phyloP scores from a whole-genome alignment of 2,888 invertebrate genomes.

The Macrophya alboannulata region DNA sequence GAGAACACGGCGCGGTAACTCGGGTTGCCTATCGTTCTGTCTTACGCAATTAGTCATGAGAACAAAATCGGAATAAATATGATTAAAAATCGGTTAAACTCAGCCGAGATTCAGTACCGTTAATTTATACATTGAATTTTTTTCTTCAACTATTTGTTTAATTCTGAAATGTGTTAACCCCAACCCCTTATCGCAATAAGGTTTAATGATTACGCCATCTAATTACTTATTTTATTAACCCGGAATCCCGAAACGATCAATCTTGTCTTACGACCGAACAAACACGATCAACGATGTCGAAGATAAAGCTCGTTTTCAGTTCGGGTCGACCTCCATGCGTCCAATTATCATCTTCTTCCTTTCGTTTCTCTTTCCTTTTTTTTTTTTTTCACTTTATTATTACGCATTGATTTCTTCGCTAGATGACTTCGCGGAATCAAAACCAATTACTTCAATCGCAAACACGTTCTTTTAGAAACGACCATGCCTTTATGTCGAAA shows the following conservation, averaged over 20 bases:
- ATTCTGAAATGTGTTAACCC: not conserved
- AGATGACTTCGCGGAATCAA: not conserved
- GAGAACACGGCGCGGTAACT: not conserved
- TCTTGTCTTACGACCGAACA: constrained; percentile 20
- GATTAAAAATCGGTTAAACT: too few species aligned
- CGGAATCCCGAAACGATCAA: constrained; percentile 25
- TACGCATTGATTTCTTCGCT: not conserved
- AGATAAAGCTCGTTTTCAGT: not conserved
- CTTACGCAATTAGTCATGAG: not conserved
- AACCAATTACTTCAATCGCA: not conserved
- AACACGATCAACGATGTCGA: constrained; percentile 7
- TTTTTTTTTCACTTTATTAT: not conserved
- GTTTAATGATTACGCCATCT: constrained; percentile 9
- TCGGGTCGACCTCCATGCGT: not conserved
- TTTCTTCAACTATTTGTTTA: not conserved
- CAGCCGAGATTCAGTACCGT: too few species aligned
- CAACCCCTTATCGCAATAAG: not conserved
- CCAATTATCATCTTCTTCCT: not conserved
- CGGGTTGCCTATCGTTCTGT: not conserved
- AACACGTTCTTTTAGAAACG: not conserved
- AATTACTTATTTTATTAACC: constrained; percentile 17
- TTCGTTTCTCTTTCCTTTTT: not conserved
- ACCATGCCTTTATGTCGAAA: not conserved
- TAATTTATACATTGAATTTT: not conserved
- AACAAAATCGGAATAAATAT: too few species aligned